Conservation (phyloP, 2,888 invertebrate species). For the Phaedon cochleariae region DNA sequence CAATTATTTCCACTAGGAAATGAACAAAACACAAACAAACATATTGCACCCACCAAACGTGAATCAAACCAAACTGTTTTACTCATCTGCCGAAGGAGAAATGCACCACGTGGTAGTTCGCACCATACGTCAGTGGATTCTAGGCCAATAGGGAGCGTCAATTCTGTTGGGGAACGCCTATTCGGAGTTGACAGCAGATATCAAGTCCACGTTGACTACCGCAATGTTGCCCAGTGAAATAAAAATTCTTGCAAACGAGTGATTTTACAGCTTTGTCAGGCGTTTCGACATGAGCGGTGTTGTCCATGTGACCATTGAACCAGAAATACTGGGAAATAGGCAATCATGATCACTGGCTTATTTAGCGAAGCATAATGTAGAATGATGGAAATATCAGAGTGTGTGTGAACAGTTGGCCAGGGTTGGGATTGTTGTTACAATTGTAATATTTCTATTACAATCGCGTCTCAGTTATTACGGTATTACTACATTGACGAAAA, state of each 20-base stretch:
- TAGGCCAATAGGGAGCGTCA: conserved; percentile 41
- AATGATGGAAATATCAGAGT: neutral
- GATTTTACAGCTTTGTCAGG: conserved; percentile 33
- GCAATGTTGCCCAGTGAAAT: conserved; percentile 42
- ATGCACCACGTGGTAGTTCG: conserved; percentile 57
- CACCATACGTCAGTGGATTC: conserved; percentile 51
- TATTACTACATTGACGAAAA: no score
- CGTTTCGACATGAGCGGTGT: conserved; percentile 16
- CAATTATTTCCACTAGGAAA: conserved; percentile 6
- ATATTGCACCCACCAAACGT: conserved; percentile 38
- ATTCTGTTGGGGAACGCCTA: conserved; percentile 45
- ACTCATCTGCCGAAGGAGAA: conserved; percentile 54
- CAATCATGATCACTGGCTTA: neutral
- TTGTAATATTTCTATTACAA: no score
- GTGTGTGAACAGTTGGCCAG: no score
- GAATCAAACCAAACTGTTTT: conserved; percentile 31
- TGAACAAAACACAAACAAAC: conserved; percentile 40
- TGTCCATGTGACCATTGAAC: conserved; percentile 10
- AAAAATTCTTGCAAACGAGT: conserved; percentile 39
- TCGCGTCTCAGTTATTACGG: no score
- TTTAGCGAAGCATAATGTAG: neutral
- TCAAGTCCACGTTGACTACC: conserved; percentile 59
- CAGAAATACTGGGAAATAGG: conserved; percentile 2
- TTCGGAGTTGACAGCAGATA: conserved; percentile 43
- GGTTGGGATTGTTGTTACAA: no score